phyloP scores from a whole-genome alignment of 2,113 vertebrate genomes.

The Oreochromis niloticus region DNA sequence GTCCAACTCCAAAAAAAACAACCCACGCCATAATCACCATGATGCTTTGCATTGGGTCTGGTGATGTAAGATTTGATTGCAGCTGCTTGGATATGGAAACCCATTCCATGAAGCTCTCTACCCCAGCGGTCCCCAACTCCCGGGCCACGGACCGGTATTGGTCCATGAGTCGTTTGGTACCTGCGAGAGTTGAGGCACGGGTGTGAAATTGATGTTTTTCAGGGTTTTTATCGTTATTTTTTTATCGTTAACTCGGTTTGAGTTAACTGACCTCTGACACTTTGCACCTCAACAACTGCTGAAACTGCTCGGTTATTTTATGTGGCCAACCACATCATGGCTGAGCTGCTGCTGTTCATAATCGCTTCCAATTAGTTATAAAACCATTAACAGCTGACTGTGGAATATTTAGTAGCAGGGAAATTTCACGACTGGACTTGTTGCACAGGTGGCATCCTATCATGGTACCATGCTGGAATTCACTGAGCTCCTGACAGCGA shows the following conservation, averaged over 20 bases:
- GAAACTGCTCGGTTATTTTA: neutral
- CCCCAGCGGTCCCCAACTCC: neutral
- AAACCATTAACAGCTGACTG: too few relatives aligned
- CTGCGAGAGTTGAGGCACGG: fast-evolving
- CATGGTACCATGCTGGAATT: too few relatives aligned
- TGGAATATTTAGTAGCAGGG: too few relatives aligned
- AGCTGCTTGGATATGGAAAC: neutral
- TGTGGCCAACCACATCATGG: neutral
- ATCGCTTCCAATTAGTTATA: too few relatives aligned
- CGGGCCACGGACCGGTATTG: fast-evolving
- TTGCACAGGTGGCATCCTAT: too few relatives aligned
- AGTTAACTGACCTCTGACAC: neutral
- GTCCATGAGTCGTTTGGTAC: neutral
- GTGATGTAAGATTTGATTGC: neutral
- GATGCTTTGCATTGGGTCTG: neutral
- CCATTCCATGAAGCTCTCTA: neutral
- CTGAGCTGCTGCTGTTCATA: neutral
- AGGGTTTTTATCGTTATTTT: fast-evolving
- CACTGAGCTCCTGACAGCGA: too few relatives aligned
- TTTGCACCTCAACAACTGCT: neutral
- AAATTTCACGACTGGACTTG: too few relatives aligned
- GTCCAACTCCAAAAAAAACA: neutral
- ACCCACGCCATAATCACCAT: too few relatives aligned
- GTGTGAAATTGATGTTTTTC: neutral
- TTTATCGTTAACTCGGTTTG: neutral